Evolutionary conservation across 2,888 invertebrate species (phyloP).

Genomic region (Stegana nigrithorax): DNA sequence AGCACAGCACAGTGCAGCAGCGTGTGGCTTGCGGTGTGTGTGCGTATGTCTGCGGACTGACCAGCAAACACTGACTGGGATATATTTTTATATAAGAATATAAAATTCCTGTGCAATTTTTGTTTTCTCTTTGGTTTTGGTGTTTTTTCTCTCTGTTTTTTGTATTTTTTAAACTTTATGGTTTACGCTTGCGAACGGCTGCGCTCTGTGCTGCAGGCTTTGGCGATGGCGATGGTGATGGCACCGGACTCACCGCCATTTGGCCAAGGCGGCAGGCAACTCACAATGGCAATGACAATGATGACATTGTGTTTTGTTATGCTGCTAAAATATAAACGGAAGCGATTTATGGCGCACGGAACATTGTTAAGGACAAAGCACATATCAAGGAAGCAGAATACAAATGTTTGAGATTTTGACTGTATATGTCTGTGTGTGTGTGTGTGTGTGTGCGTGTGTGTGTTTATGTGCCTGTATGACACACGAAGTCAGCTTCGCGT

Average conservation of each 20-base stretch:
- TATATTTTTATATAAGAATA: constrained; percentile 43
- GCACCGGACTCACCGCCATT: constrained; percentile 32
- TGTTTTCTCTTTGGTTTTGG: constrained; percentile 50
- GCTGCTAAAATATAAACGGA: constrained; percentile 58
- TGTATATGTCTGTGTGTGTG: neutral
- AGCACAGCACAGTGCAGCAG: no score
- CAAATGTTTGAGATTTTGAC: neutral
- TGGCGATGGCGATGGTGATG: neutral
- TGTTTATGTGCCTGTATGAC: neutral
- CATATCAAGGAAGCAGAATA: constrained; percentile 12
- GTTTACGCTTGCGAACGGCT: constrained; percentile 61
- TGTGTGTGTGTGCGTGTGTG: neutral
- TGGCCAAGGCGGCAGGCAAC: constrained; percentile 28
- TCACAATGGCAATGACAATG: neutral
- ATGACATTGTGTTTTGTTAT: constrained; percentile 5
- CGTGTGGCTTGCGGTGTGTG: constrained; percentile 43
- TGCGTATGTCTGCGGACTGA: neutral
- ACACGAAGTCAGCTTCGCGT: no score
- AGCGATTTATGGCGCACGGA: constrained; percentile 58
- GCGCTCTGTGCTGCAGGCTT: no score
- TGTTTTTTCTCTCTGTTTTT: constrained; percentile 55
- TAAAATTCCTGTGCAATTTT: constrained; percentile 45
- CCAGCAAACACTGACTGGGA: no score
- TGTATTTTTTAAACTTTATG: constrained; percentile 61
- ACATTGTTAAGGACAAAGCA: constrained; percentile 48